Conservation (phyloP, 2,888 invertebrate genomes). For the Orchesellides sinensis region DNA sequence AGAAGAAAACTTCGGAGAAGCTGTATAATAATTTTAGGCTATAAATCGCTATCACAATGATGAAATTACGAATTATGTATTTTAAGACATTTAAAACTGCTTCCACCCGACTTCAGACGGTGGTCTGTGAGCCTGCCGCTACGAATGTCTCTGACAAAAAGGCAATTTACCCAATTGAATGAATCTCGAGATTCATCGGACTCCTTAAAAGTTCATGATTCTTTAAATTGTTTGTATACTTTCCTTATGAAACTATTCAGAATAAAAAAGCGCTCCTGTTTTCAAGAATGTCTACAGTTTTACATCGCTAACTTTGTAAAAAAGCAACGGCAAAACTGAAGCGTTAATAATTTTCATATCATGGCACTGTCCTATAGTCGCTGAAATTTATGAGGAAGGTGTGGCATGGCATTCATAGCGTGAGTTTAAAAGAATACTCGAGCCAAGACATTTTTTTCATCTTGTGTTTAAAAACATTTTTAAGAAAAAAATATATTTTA, state of each 20-base stretch:
- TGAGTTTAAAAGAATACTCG: conserved; percentile 39
- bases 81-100: not conserved
- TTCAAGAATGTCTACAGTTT: not conserved
- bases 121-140: no score
- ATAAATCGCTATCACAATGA: not conserved
- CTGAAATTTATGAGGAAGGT: conserved; percentile 47
- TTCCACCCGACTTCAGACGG: not conserved
- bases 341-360: conserved; percentile 10
- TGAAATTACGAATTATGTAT: not conserved
- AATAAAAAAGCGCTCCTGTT: conserved; percentile 1
- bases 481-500: not conserved
- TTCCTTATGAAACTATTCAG: no score
- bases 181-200: no score
- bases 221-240: not conserved
- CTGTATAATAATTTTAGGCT: not conserved
- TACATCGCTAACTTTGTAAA: no score
- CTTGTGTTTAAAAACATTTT: not conserved
- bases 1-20: not conserved
- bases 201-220: not conserved
- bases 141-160: no score
- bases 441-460: conserved; percentile 19
- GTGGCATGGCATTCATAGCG: conserved; percentile 34
- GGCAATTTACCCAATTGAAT: no score
- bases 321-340: not conserved
- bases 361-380: conserved; percentile 16